phyloP scores from a whole-genome alignment of 2,888 invertebrate species.

The Tiphia femorata region DNA sequence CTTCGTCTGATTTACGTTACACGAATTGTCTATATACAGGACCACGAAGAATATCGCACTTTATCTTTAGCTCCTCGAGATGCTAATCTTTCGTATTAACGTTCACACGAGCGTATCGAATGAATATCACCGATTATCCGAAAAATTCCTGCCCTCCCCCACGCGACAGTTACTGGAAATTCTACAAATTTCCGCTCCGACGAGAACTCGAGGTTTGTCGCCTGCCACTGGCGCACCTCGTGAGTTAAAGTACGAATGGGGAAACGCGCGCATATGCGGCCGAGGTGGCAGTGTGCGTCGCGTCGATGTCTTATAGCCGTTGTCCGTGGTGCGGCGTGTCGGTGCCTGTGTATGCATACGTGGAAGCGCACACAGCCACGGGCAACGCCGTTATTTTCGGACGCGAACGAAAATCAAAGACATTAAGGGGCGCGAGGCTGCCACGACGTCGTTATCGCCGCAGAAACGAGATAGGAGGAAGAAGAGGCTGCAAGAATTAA shows the following conservation, averaged over 20 bases:
- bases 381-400: slow-evolving; percentile 43
- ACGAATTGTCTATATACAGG: no score
- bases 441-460: neutral
- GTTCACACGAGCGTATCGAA: no score
- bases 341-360: neutral
- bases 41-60: no score
- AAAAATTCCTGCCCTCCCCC: no score
- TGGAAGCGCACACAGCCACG: slow-evolving; percentile 1
- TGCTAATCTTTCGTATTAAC: no score
- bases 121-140: no score
- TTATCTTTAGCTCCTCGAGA: no score
- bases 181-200: neutral
- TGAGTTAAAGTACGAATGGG: neutral
- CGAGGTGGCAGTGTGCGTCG: neutral
- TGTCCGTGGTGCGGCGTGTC: neutral
- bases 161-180: no score
- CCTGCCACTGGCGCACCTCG: neutral
- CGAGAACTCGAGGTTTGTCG: neutral
- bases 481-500: no score
- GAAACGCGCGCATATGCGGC: neutral
- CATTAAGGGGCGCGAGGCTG: slow-evolving; percentile 31
- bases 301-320: slow-evolving; percentile 1
- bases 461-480: no score
- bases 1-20: no score
- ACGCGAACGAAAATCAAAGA: slow-evolving; percentile 42